phyloP scores from a whole-genome alignment of 1,140 invertebrate species.

The Trissolcus basalis region DNA sequence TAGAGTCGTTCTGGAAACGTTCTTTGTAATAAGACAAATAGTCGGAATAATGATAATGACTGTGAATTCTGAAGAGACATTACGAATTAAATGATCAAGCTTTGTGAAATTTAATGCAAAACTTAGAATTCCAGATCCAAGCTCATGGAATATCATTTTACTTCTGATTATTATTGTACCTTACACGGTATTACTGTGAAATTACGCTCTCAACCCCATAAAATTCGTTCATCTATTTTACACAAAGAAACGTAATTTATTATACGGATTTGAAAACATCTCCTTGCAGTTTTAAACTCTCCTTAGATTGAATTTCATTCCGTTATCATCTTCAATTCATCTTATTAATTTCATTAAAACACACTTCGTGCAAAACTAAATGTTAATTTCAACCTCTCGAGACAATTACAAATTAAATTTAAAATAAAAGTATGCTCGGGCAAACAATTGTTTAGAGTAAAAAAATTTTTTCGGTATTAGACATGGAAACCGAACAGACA shows the following conservation, averaged over 20 bases:
- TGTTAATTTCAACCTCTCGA: too few relatives aligned
- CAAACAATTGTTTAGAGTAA: not conserved
- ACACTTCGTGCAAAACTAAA: too few relatives aligned
- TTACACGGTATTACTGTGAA: not conserved
- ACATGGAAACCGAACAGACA: slow-evolving; percentile 5
- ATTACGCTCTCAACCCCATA: too few relatives aligned
- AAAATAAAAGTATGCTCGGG: too few relatives aligned
- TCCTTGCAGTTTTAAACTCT: too few relatives aligned
- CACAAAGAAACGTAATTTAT: too few relatives aligned
- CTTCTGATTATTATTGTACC: slow-evolving; percentile 2
- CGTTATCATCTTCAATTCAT: too few relatives aligned
- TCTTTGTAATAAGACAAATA: not conserved
- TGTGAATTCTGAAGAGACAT: slow-evolving; percentile 2
- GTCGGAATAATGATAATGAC: not conserved
- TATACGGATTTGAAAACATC: too few relatives aligned
- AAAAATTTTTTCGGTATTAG: slow-evolving; percentile 18
- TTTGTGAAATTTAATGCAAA: slow-evolving; percentile 6
- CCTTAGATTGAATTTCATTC: too few relatives aligned
- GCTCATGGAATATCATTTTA: not conserved
- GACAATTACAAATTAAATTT: too few relatives aligned
- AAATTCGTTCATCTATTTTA: too few relatives aligned
- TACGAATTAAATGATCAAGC: slow-evolving; percentile 1
- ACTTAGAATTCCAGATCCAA: not conserved
- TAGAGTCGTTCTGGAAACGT: not conserved
- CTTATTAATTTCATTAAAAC: too few relatives aligned